These are phyloP conservation scores for Urocynchramus pylzowi DNA, from an alignment of 2,113 vertebrate species.

Conservation along the genomic window DNA sequence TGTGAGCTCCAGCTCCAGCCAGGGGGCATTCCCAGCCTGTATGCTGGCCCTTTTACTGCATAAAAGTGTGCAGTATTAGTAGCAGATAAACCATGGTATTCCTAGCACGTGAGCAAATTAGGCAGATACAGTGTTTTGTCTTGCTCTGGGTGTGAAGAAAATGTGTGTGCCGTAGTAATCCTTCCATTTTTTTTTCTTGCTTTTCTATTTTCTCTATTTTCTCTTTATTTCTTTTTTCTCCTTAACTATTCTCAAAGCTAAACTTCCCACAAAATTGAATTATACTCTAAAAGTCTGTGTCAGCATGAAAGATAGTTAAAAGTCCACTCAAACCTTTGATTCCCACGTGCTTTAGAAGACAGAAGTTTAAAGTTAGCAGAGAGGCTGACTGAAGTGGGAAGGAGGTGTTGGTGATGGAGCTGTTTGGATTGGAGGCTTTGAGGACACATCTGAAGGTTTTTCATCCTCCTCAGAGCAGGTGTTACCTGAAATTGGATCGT, in stretches of 20 bases:
- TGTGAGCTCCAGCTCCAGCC: fast-evolving
- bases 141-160: not conserved
- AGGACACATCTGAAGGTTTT: not conserved
- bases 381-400: not conserved
- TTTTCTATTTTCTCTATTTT: too few species aligned
- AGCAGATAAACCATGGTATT: not conserved
- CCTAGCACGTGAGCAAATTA: not conserved
- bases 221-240: not conserved
- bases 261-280: not conserved
- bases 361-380: not conserved
- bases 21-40: not conserved
- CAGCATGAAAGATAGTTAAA: not conserved
- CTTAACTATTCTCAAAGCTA: not conserved
- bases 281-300: not conserved
- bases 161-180: not conserved
- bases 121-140: not conserved
- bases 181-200: not conserved
- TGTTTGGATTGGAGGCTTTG: not conserved
- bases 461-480: not conserved
- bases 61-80: not conserved
- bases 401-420: not conserved
- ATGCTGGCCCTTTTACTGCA: not conserved
- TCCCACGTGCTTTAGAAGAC: not conserved
- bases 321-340: not conserved
- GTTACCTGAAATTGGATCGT: not conserved